phyloP scores from a whole-genome alignment of 2,797 vertebrate genomes.

The Mormyrus hasselquistii region DNA sequence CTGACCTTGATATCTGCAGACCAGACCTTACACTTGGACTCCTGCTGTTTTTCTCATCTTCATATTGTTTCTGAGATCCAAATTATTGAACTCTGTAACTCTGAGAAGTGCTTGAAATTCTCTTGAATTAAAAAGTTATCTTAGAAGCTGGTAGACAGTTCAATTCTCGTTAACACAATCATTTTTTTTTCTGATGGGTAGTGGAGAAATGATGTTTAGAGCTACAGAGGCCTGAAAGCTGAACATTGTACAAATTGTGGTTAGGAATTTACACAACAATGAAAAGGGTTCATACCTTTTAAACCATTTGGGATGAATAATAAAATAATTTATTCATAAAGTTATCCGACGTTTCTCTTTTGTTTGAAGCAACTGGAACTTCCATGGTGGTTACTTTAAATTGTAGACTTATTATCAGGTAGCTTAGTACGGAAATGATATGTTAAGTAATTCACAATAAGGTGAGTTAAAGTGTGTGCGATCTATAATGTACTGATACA shows the following conservation, averaged over 20 bases:
- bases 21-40: slow-evolving; percentile 13
- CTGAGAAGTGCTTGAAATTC: slow-evolving; percentile 25
- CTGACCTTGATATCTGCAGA: background rate
- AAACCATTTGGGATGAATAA: slow-evolving; percentile 49
- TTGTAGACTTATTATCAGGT: slow-evolving; percentile 7
- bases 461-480: background rate
- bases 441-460: slow-evolving; percentile 11
- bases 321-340: slow-evolving; percentile 69
- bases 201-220: slow-evolving; percentile 54
- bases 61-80: background rate
- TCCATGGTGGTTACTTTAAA: background rate
- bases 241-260: slow-evolving; percentile 67
- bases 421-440: background rate
- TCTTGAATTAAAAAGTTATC: slow-evolving; percentile 15
- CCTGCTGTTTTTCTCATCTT: slow-evolving; percentile 12
- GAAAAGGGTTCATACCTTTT: slow-evolving; percentile 63
- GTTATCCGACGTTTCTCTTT: background rate
- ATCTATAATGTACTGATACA: background rate
- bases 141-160: background rate
- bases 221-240: slow-evolving; percentile 64
- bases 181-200: background rate
- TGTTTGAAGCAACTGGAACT: slow-evolving; percentile 13
- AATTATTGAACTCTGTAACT: slow-evolving; percentile 18
- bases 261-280: slow-evolving; percentile 51
- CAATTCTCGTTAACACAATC: slow-evolving; percentile 17